Conservation (phyloP, 2,888 invertebrate species). For the Bombyx huttoni region DNA sequence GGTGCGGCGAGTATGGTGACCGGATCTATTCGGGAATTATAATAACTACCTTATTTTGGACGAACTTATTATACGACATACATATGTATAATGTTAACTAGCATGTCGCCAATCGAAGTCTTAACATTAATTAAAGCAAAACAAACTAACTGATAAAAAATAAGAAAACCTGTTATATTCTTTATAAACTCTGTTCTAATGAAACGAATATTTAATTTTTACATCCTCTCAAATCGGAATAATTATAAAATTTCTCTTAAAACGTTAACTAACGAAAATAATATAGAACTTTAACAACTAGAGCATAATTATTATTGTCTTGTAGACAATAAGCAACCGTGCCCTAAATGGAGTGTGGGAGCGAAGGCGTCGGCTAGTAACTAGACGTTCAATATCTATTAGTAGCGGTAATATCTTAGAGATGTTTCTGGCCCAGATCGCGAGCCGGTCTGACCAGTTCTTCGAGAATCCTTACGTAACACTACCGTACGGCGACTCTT, state of each 20-base stretch:
- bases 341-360: neutral
- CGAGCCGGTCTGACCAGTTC: constrained; percentile 64
- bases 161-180: neutral
- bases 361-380: constrained; percentile 21
- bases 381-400: constrained; percentile 58
- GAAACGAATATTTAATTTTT: too few species aligned
- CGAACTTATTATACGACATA: neutral
- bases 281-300: too few species aligned
- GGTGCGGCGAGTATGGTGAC: too few species aligned
- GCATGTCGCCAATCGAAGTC: neutral
- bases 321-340: neutral
- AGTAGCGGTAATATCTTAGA: constrained; percentile 62
- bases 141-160: neutral
- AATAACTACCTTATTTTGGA: neutral
- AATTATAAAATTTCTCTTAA: too few species aligned
- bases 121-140: constrained; percentile 4
- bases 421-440: constrained; percentile 67
- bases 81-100: too few species aligned
- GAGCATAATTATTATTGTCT: neutral
- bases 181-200: too few species aligned
- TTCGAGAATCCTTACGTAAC: constrained; percentile 62
- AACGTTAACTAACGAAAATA: too few species aligned
- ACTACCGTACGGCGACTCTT: constrained; percentile 31
- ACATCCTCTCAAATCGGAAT: too few species aligned
- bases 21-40: neutral